These are phyloP conservation scores for Tautogolabrus adspersus DNA, from an alignment of 2,113 vertebrate species.

Conservation along the genomic window DNA sequence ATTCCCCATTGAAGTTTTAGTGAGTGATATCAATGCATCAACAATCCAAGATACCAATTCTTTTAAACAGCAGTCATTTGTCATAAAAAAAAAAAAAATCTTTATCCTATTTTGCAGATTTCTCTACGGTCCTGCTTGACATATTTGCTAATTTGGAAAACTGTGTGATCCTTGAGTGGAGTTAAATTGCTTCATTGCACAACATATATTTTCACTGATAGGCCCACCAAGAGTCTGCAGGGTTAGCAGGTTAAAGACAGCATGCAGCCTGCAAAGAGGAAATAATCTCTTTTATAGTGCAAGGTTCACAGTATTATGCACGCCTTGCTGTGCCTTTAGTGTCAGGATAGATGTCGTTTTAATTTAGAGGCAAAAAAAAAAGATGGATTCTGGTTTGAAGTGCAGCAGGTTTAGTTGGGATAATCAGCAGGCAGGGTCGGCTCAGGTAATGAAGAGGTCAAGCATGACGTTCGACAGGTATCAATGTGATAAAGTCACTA, in stretches of 20 bases:
- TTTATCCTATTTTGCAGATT: not conserved
- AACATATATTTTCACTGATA: constrained; percentile 69
- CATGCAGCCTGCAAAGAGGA: constrained; percentile 40
- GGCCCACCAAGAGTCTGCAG: constrained; percentile 37
- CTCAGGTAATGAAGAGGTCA: constrained; percentile 51
- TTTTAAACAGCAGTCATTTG: not conserved
- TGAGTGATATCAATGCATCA: not conserved
- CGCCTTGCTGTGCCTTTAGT: constrained; percentile 14
- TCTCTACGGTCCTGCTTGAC: constrained; percentile 5
- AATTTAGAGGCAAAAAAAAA: constrained; percentile 15
- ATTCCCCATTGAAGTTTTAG: not conserved
- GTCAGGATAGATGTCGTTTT: constrained; percentile 23
- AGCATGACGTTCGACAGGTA: constrained; percentile 28
- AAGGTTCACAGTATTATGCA: constrained; percentile 36
- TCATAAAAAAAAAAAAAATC: constrained; percentile 13
- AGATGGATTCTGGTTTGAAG: constrained; percentile 30
- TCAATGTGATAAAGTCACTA: not conserved
- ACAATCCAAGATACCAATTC: constrained; percentile 11
- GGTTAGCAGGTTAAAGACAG: constrained; percentile 70
- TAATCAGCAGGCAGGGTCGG: constrained; percentile 24
- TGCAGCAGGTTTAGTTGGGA: constrained; percentile 1
- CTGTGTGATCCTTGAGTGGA: constrained; percentile 8
- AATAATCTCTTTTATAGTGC: constrained; percentile 33
- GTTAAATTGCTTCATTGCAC: constrained; percentile 51
- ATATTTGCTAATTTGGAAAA: constrained; percentile 39